These are phyloP conservation scores for Sciurus niger DNA, from an alignment of 2,113 vertebrate genomes.

Conservation along the genomic window DNA sequence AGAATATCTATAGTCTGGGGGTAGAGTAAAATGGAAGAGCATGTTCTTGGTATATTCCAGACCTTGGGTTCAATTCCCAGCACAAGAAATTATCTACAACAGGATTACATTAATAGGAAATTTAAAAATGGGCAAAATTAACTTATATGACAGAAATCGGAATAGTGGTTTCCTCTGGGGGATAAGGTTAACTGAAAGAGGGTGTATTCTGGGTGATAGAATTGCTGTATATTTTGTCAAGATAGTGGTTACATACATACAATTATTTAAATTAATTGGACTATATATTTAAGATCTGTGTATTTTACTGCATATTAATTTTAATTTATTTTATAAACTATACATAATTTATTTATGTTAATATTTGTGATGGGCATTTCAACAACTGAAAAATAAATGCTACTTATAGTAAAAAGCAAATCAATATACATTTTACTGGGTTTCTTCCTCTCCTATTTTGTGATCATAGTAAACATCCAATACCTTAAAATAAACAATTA, in stretches of 20 bases:
- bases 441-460: not conserved
- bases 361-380: not conserved
- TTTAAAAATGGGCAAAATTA: not conserved
- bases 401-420: slow-evolving; percentile 36
- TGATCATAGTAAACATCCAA: not conserved
- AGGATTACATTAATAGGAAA: not conserved
- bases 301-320: not conserved
- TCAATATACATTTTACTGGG: not conserved
- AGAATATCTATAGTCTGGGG: not conserved
- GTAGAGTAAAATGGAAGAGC: not conserved
- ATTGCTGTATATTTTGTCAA: not conserved
- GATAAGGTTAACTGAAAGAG: not conserved
- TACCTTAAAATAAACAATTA: not conserved
- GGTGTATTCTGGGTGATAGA: not conserved
- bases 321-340: not conserved
- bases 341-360: not conserved
- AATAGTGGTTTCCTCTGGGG: not conserved
- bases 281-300: not conserved
- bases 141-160: not conserved
- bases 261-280: not conserved
- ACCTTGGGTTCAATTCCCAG: not conserved
- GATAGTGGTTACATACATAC: not conserved
- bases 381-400: not conserved
- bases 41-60: not conserved
- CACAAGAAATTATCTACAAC: too few species aligned